Percentiles rank a stretch among this genome's conserved stretches.
phyloP scores from a whole-genome alignment of 2,888 invertebrate genomes.

The Lasiommata megera region DNA sequence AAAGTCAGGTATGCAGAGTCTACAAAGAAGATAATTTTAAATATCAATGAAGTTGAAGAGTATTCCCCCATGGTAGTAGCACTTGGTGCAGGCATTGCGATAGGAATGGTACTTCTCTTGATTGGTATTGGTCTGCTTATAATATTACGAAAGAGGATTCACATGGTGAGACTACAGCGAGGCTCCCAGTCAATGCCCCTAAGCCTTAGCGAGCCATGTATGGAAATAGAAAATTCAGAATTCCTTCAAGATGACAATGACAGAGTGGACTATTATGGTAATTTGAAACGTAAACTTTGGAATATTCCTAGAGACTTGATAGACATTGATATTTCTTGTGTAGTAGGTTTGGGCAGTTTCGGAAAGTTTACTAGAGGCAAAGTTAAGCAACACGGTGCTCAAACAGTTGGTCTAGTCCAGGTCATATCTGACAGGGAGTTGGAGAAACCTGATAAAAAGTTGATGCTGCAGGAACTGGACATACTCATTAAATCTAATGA shows the following conservation, averaged over 20 bases:
- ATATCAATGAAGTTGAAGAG: conserved; percentile 73
- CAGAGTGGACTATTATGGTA: conserved; percentile 86
- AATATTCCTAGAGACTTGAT: conserved; percentile 86
- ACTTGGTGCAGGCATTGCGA: conserved; percentile 83
- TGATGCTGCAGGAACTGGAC: conserved; percentile 86
- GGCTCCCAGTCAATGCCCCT: conserved; percentile 82
- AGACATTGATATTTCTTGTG: conserved; percentile 85
- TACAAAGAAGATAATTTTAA: conserved; percentile 75
- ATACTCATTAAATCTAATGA: conserved; percentile 85
- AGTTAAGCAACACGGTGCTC: conserved; percentile 82
- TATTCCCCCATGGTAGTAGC: conserved; percentile 74
- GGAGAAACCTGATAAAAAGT: conserved; percentile 73
- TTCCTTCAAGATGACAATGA: conserved; percentile 88
- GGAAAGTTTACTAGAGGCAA: conserved; percentile 88
- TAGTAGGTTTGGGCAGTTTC: conserved; percentile 88
- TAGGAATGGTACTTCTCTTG: conserved; percentile 86
- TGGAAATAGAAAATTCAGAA: conserved; percentile 90
- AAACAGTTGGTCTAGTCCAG: conserved; percentile 82
- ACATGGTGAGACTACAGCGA: conserved; percentile 69
- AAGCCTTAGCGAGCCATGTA: conserved; percentile 89
- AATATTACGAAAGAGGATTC: conserved; percentile 74
- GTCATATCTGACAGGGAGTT: conserved; percentile 82
- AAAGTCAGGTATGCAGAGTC: conserved; percentile 84
- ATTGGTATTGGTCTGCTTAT: conserved; percentile 84
- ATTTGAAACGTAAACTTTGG: conserved; percentile 88